Conservation (phyloP, 2,888 invertebrate genomes). For the Diloba caeruleocephala region DNA sequence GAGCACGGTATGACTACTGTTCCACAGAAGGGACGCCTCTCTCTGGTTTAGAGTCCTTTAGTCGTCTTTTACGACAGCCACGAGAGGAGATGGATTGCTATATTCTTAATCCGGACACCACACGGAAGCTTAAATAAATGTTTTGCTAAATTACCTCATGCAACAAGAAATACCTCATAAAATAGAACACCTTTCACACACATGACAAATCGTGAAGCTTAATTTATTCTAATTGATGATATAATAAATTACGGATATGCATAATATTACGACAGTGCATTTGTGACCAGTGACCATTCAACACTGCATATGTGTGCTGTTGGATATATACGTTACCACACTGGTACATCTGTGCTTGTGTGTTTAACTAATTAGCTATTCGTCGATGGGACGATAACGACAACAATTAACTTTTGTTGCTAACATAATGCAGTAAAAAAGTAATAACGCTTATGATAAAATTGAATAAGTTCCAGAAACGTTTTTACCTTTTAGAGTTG, state of each 20-base stretch:
- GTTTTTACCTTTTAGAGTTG: slow-evolving; percentile 6
- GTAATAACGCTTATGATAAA: slow-evolving; percentile 59
- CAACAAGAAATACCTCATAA: slow-evolving; percentile 18
- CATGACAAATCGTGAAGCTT: slow-evolving; percentile 46
- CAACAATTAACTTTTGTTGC: slow-evolving; percentile 67
- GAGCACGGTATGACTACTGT: no score
- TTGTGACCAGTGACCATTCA: slow-evolving; percentile 53
- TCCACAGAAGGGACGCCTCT: no score
- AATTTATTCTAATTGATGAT: slow-evolving; percentile 47
- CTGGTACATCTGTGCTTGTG: slow-evolving; percentile 18
- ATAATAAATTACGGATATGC: slow-evolving; percentile 44
- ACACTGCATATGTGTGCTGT: slow-evolving; percentile 34
- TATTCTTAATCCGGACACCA: no score
- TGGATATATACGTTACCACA: no score
- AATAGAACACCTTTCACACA: slow-evolving; percentile 41
- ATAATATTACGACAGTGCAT: slow-evolving; percentile 50
- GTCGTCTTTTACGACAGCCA: no score
- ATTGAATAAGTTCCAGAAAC: slow-evolving; percentile 29
- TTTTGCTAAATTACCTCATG: slow-evolving; percentile 8
- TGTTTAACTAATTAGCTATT: slow-evolving; percentile 64
- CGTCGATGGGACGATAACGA: slow-evolving; percentile 64
- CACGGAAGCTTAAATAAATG: no score
- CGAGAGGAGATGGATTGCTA: no score
- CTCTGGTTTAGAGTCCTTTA: no score
- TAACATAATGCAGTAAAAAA: slow-evolving; percentile 48